Conservation (phyloP, 2,113 vertebrate species). For the Morone saxatilis region DNA sequence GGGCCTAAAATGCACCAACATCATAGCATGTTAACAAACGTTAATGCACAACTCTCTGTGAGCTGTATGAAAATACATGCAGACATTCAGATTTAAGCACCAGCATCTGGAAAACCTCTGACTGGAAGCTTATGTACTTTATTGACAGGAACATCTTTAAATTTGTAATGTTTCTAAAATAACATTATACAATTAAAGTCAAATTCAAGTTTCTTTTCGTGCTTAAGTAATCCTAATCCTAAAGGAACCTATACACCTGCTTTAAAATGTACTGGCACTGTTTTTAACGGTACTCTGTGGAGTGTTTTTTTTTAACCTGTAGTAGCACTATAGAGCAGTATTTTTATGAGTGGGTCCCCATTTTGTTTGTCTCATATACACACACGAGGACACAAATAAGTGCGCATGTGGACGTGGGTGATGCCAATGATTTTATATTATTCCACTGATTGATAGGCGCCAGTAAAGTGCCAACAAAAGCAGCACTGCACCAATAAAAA, state of each 20-base stretch:
- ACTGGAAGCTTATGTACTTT: background rate
- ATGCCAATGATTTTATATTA: too few relatives aligned
- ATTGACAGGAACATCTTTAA: background rate
- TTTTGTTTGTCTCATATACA: too few relatives aligned
- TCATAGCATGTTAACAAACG: background rate
- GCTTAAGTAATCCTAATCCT: background rate
- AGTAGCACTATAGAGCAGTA: background rate
- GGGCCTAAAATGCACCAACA: background rate
- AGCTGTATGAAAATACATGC: background rate
- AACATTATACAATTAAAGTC: background rate
- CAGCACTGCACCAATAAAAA: background rate
- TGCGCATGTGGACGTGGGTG: too few relatives aligned
- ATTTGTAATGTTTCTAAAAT: background rate
- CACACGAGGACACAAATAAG: too few relatives aligned
- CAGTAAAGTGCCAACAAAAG: background rate
- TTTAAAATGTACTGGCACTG: background rate
- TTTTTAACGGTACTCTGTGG: background rate
- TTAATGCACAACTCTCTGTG: background rate
- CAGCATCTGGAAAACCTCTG: background rate
- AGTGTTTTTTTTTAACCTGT: background rate
- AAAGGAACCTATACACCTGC: background rate
- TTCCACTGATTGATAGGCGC: background rate
- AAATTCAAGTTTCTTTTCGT: background rate
- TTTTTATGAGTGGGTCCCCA: too few relatives aligned
- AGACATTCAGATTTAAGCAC: background rate